Percentiles rank a stretch among this genome's conserved stretches.
Evolutionary conservation across 2,888 invertebrate genomes (phyloP).

Genomic region (Drosophila paucipuncta): DNA sequence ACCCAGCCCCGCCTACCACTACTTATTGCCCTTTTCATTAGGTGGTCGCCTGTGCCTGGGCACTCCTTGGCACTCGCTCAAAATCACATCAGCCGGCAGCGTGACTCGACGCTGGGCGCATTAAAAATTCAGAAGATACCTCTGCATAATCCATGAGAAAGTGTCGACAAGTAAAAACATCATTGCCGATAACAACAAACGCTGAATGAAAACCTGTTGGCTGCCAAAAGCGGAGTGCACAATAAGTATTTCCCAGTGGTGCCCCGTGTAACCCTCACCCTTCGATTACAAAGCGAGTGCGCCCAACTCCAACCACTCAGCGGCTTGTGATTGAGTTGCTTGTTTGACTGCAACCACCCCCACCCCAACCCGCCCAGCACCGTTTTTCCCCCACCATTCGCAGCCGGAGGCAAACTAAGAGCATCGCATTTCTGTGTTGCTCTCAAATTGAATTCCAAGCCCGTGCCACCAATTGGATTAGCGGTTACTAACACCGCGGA

Average conservation of each 20-base stretch:
- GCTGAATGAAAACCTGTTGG: constrained; percentile 69
- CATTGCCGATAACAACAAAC: constrained; percentile 71
- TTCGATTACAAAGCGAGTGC: not conserved
- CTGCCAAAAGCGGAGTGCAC: constrained; percentile 44
- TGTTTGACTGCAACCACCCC: constrained; percentile 62
- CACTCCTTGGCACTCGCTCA: constrained; percentile 38
- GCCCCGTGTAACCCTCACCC: constrained; percentile 19
- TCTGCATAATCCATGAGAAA: constrained; percentile 84
- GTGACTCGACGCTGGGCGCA: constrained; percentile 71
- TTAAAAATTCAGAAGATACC: constrained; percentile 83
- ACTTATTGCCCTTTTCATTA: constrained; percentile 72
- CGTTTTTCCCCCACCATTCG: not conserved
- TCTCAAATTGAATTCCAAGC: constrained; percentile 74
- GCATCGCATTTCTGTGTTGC: constrained; percentile 37
- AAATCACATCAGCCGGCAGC: constrained; percentile 63
- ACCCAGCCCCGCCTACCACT: constrained; percentile 13
- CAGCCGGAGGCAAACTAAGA: constrained; percentile 56
- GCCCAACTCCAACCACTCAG: constrained; percentile 53
- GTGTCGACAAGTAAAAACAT: constrained; percentile 81
- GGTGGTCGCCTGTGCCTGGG: constrained; percentile 23
- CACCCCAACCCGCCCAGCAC: not conserved
- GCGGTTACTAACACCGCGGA: constrained; percentile 77
- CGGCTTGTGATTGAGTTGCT: constrained; percentile 72
- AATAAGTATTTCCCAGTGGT: constrained; percentile 49
- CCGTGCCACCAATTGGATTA: constrained; percentile 83